Conservation (phyloP, 2,888 invertebrate species). For the Pemphredon lugubris region DNA sequence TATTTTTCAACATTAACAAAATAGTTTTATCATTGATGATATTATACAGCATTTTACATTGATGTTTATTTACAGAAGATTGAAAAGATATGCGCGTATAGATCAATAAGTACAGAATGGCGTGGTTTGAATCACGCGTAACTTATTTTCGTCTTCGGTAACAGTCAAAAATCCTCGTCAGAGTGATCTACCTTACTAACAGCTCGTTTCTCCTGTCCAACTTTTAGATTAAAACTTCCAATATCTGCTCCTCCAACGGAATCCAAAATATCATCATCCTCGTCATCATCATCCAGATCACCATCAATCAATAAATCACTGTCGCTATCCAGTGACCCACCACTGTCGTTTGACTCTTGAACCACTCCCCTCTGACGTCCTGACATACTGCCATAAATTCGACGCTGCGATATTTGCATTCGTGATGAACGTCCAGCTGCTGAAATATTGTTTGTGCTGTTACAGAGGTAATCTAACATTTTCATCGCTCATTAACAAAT, state of each 20-base stretch:
- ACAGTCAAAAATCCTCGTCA: conserved; percentile 77
- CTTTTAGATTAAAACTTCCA: conserved; percentile 70
- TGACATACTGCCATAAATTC: conserved; percentile 84
- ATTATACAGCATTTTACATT: conserved; percentile 20
- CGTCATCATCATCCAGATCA: conserved; percentile 84
- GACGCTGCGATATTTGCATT: conserved; percentile 77
- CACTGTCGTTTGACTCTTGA: conserved; percentile 75
- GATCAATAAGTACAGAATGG: conserved; percentile 37
- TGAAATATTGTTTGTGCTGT: background rate
- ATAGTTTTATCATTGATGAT: background rate
- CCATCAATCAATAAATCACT: conserved; percentile 84
- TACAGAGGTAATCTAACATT: background rate
- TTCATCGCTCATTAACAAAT: too few species aligned
- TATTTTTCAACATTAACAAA: background rate
- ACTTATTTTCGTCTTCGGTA: conserved; percentile 31
- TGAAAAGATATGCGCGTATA: conserved; percentile 35
- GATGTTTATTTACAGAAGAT: conserved; percentile 29
- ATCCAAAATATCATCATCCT: conserved; percentile 83
- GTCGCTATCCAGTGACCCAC: conserved; percentile 80
- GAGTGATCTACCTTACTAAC: conserved; percentile 77
- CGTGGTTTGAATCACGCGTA: conserved; percentile 35
- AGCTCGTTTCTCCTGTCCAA: conserved; percentile 72
- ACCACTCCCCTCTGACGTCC: conserved; percentile 77
- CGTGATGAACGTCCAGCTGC: conserved; percentile 69
- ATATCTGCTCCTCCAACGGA: conserved; percentile 69